Evolutionary conservation across 2,888 invertebrate genomes (phyloP), one percentile per base, ranked within the genome.

Genomic region (Xanthorhoe designata): DNA sequence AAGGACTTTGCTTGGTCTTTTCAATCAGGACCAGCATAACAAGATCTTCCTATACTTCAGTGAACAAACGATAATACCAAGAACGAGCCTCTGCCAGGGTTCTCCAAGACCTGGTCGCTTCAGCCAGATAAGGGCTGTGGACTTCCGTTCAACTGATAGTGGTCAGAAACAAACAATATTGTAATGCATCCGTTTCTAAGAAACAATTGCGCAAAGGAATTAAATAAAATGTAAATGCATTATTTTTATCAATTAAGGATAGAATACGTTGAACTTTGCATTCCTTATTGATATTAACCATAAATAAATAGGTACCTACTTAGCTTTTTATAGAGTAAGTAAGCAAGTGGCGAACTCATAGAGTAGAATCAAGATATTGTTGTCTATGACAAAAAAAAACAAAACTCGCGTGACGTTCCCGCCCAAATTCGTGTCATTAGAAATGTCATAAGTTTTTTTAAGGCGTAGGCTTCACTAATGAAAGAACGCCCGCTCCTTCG

Each of bases 401-500:
- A 79, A 80, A 80, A 83, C 81, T 92, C 80, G 92, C 92, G 92
- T 92, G 92, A 88, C 87, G 72, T 82, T 84, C 85, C 85, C 89
- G 88, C 88, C 91, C 85, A 88, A 91, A 88, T 79, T 80, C 81
- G 78, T 88, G 89, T 88, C 89, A 90, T 90, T 87, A 88, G 83
- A 81, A 82, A 80, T 79, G 81, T 83, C 85, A 84, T 84, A 88
- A 86, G 87, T 85, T 86, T 87, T n/a, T 89, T 88, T 87, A 90
- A 90, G 89, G 88, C 81, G 82, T 79, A 83, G 82, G 66, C 81
- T 80, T 83, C 81, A 83, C 84, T 91, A 91, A 92, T 91, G 91
- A 91, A 91, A 90, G 89, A 87, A 86, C 74, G 82, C 90, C 91
- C 90, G 85, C 91, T 92, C 92, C 92, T 92, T 91, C 88, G 92